Percentiles rank a stretch among this genome's conserved stretches.
Conservation (phyloP, 1,140 invertebrate species). For the Armadillidium nasatum region DNA sequence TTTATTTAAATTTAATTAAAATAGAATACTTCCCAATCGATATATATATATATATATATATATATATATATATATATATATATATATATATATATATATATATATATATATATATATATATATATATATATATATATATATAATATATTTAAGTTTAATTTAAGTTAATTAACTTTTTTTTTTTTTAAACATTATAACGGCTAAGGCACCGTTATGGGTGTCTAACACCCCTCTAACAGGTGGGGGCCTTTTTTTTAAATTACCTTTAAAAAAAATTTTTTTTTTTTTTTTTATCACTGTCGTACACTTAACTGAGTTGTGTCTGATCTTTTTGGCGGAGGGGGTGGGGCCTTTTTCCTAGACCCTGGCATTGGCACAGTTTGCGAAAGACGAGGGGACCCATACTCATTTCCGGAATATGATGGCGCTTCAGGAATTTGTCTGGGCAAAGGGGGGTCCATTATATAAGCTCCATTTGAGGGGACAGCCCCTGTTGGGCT, state of each 20-base stretch:
- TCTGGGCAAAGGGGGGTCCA: slow-evolving; percentile 28
- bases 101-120: no score
- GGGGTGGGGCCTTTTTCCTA: slow-evolving; percentile 56
- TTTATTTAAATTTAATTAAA: no score
- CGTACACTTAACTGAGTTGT: slow-evolving; percentile 59
- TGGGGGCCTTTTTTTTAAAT: not conserved
- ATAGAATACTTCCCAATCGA: no score
- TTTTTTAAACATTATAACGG: no score
- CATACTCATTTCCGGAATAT: slow-evolving; percentile 2
- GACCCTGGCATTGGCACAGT: slow-evolving; percentile 18
- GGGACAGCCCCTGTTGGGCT: slow-evolving; percentile 26
- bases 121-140: no score
- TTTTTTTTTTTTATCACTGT: slow-evolving; percentile 33
- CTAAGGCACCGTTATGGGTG: no score
- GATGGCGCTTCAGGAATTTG: slow-evolving; percentile 28
- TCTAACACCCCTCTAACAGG: not conserved
- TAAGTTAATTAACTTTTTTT: no score
- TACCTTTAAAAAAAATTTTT: not conserved
- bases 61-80: no score
- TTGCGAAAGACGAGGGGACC: not conserved
- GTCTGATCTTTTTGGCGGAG: slow-evolving; percentile 70
- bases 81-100: no score
- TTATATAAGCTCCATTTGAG: slow-evolving; percentile 10
- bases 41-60: no score
- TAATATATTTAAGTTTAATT: no score